Evolutionary conservation across 2,888 invertebrate genomes (phyloP), one percentile per base, ranked within the genome.

Genomic region (Altica lythri): DNA sequence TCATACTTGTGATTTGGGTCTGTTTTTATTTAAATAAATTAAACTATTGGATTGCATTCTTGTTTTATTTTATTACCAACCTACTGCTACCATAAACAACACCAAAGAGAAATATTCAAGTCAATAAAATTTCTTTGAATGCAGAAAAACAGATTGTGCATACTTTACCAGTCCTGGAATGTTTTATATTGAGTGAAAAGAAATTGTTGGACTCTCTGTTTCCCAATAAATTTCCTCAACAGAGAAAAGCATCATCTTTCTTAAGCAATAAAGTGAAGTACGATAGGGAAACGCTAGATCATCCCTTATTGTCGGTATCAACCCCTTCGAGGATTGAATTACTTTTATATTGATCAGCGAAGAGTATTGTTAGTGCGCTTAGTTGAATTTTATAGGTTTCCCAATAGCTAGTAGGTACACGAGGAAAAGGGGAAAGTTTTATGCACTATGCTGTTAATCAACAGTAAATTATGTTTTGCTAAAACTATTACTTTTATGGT

Each of bases 371-470:
- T 49, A 49, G 44, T 49, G 44, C 48, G 43, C 48, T 53, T 53
- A 53, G 48, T 53, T 43, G 53, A 53, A 44, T 53, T 53, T 53
- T 53, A 53, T 53, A 17, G 53, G 48, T 44, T 53, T 48, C 43
- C 35, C 9, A 29, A 4, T 42, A n/a, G 22, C 16, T 12, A 3
- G 29, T 10, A 10, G 3, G 16, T 2, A 32, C 13, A 30, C 29
- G n/a, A 29, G 29, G 32, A 46, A 18, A 43, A 18, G 18, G 4
- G 37, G 42, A 14, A 38, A 37, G 37, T n/a, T 53, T 53, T 47
- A 53, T 40, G 32, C 43, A 8, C 22, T 19, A n/a, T 34, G 16
- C 14, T 43, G 10, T 38, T 40, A 22, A 40, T 40, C 22, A 40
- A n/a, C n/a, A n/a, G n/a, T n/a, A n/a, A n/a, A n/a, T n/a, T n/a